Percentiles rank a stretch among this genome's conserved stretches.
phyloP scores from a whole-genome alignment of 2,113 vertebrate species.

The Sprattus sprattus region DNA sequence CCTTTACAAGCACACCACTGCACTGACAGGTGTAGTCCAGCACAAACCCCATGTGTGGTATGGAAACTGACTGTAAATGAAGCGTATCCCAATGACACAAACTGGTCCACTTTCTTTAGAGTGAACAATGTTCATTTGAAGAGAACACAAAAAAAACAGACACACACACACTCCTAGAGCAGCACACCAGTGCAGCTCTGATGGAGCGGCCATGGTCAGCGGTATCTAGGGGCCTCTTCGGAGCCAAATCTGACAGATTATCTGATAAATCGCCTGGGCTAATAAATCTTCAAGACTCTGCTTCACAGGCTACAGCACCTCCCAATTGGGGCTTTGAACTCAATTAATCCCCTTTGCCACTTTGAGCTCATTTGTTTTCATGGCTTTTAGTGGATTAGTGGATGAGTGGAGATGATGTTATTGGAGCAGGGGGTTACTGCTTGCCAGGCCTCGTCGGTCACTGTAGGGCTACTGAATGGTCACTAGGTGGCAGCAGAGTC shows the following conservation, averaged over 20 bases:
- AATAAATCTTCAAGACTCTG: constrained; percentile 37
- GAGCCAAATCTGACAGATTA: constrained; percentile 29
- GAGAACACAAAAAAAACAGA: not conserved
- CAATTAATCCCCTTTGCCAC: constrained; percentile 33
- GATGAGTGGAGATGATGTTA: constrained; percentile 12
- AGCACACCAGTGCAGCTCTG: not conserved
- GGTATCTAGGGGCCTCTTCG: not conserved
- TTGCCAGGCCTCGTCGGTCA: not conserved
- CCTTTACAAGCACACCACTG: not conserved
- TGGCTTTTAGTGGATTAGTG: constrained; percentile 30
- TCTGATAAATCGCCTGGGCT: constrained; percentile 27
- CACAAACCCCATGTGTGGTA: not conserved
- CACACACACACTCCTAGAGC: not conserved
- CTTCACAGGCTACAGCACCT: not conserved
- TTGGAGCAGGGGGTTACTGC: constrained; percentile 6
- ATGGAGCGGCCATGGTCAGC: not conserved
- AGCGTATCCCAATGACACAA: not conserved
- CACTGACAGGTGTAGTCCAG: not conserved
- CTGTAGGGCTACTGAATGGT: constrained; percentile 13
- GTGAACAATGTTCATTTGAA: not conserved
- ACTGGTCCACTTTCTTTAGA: not conserved
- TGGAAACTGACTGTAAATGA: no score
- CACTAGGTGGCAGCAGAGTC: constrained; percentile 56
- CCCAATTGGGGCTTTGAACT: constrained; percentile 23
- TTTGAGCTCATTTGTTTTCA: constrained; percentile 33